Evolutionary conservation across 2,888 invertebrate species (phyloP), one percentile per base, ranked within the genome.

Genomic region (Lasius fuliginosus): DNA sequence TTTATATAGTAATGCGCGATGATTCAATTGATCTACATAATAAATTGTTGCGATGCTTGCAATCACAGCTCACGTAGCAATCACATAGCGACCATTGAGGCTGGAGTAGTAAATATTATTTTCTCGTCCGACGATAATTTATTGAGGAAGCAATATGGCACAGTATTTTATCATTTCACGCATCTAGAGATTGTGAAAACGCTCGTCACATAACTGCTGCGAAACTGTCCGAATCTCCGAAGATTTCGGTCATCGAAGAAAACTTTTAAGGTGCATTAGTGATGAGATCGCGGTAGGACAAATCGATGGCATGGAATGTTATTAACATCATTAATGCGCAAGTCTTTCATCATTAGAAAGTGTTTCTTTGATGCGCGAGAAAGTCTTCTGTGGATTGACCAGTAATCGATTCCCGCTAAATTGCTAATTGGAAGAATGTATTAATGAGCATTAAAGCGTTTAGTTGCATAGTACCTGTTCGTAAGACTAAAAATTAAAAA

Each of bases 331-430:
- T 83, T 76, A 85, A 76, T 60, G 49, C 46, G 58, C 75, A 49
- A 33, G 40, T 71, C 46, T 89, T 88, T 89, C 86, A 73, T 69
- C 88, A 89, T 87, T 89, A 87, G 89, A 89, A 90, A 90, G 86
- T 77, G 87, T 85, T 89, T 82, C 86, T 83, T 82, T 73, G 62
- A 81, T 71, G 67, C 79, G 58, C 85, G 84, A 84, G 83, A 87
- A 86, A 87, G 84, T 76, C 82, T 71, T 68, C 12, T 11, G 42
- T 18, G 27, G 33, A 76, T 81, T 65, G 65, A 77, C 65, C 68
- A 75, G 69, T 83, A 76, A 87, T 85, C 60, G 79, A 84, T 86
- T 79, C 75, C 62, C 60, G 42, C 56, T 71, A 77, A 85, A 75
- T 62, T 62, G 56, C 30, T 67, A 71, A 73, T 42, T 60, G 42